Evolutionary conservation across 2,113 vertebrate species (phyloP), one percentile per base, ranked within the genome.

Genomic region (Lagopus leucura): DNA sequence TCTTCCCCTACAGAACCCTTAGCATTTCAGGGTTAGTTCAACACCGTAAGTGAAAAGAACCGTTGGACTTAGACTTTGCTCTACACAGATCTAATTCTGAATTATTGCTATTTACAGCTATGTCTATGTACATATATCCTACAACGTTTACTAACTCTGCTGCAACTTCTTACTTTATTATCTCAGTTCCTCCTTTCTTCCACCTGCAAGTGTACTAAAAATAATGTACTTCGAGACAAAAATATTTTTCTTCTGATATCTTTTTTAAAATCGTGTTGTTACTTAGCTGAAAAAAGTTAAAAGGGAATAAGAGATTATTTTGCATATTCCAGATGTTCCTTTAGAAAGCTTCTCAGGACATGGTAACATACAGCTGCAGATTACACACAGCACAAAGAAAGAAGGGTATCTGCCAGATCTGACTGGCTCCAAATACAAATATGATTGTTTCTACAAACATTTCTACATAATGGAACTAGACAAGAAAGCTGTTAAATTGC

Each of bases 171-270:
- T 80, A 54, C 61, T 94, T 78, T 63, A 47, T 72, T 52, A 57
- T 91, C 69, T 95, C 88, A 94, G 82, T 96, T 97, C 82, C 88
- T 86, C 54, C 77, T 94, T 94, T 89, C 43, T 21, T 90, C 83
- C 82, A 95, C 88, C 73, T 90, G 86, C 48, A 76, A 50, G 6
- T 8, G 8, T 45, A 58, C 48, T 92, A 86, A 92, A 94, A 91
- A 45, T 11, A 77, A 86, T 7, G 43, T 83, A 32, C 43, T 90
- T 75, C 27, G 63, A 83, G 42, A 74, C n/a, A 15, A 82, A 83
- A 57, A 60, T 6, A 32, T 85, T 74, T 90, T 77, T 73, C 36
- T 79, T 79, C 1, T 65, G 45, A 19, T 47, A 78, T 65, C 71
- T 52, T 38, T 15, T 18, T 65, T 8, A 20, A 19, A 71, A 73